Percentiles rank a stretch among this genome's conserved stretches.
Evolutionary conservation across 1,140 invertebrate species (phyloP).

Genomic region (Brachionus calyciflorus): DNA sequence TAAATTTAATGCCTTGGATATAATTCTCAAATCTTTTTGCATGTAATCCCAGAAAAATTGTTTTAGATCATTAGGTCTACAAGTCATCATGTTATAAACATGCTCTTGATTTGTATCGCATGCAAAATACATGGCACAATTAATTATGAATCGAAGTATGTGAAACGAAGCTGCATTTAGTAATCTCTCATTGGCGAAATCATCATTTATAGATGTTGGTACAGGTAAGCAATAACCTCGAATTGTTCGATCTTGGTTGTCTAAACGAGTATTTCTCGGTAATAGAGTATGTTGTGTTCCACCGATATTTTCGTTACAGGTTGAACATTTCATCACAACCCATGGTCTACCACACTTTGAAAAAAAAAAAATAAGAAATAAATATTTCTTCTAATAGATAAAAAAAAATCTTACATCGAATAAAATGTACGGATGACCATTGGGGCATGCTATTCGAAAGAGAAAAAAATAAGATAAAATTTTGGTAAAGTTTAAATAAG

Average conservation of each 20-base stretch:
- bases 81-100: background rate
- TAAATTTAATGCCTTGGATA: slow-evolving; percentile 17
- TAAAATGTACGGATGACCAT: slow-evolving; percentile 51
- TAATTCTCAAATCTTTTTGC: slow-evolving; percentile 42
- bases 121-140: slow-evolving; percentile 8
- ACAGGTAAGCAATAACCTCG: slow-evolving; percentile 47
- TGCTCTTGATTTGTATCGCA: background rate
- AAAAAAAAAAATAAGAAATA: slow-evolving; percentile 47
- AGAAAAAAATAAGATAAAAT: too few species aligned
- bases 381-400: background rate
- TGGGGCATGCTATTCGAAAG: slow-evolving; percentile 52
- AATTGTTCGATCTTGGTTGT: slow-evolving; percentile 48
- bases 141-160: slow-evolving; percentile 13
- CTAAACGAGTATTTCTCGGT: slow-evolving; percentile 48
- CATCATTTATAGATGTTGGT: background rate
- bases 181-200: background rate
- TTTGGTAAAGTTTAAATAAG: background rate
- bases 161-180: background rate
- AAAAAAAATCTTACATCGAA: slow-evolving; percentile 16
- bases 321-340: slow-evolving; percentile 49
- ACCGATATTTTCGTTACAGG: slow-evolving; percentile 52
- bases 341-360: slow-evolving; percentile 54
- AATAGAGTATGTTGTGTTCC: slow-evolving; percentile 48
- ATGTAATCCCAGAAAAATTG: slow-evolving; percentile 46
- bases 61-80: slow-evolving; percentile 33